phyloP scores from a whole-genome alignment of 2,113 vertebrate genomes.

The Indicator indicator region DNA sequence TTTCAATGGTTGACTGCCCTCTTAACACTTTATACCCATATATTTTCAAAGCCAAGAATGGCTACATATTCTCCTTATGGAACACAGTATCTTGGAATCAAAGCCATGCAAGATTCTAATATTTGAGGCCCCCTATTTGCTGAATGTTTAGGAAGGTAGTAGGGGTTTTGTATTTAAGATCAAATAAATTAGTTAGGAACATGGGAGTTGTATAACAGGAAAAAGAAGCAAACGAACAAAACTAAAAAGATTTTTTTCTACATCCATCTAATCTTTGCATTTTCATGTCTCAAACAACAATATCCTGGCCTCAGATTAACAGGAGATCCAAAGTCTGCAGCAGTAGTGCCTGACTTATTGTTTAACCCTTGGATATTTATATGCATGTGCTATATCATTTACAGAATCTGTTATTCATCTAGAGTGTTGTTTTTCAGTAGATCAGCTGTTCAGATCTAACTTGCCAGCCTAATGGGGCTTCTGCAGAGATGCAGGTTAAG shows the following conservation, averaged over 20 bases:
- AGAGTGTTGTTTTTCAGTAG: conserved; percentile 11
- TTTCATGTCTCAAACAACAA: conserved; percentile 6
- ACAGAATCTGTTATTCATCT: conserved; percentile 12
- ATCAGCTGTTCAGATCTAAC: conserved; percentile 5
- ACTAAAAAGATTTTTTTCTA: not conserved
- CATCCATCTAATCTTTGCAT: not conserved
- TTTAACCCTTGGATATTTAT: conserved; percentile 39
- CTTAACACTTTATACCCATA: not conserved
- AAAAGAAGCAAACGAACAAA: not conserved
- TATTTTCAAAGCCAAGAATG: not conserved
- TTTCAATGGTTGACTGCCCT: not conserved
- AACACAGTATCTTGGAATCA: not conserved
- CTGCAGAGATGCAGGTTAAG: not conserved
- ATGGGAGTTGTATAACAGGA: not conserved
- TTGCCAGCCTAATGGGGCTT: not conserved
- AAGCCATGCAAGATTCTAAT: not conserved
- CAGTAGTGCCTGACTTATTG: not conserved
- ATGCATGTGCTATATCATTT: not conserved
- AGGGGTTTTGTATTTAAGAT: not conserved
- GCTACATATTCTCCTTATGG: not conserved
- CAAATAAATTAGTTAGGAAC: not conserved
- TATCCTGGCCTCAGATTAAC: not conserved
- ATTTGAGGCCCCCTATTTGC: not conserved
- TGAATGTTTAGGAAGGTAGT: not conserved
- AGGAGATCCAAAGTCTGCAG: not conserved